phyloP scores from a whole-genome alignment of 2,888 invertebrate genomes.

The Escarpia spicata region DNA sequence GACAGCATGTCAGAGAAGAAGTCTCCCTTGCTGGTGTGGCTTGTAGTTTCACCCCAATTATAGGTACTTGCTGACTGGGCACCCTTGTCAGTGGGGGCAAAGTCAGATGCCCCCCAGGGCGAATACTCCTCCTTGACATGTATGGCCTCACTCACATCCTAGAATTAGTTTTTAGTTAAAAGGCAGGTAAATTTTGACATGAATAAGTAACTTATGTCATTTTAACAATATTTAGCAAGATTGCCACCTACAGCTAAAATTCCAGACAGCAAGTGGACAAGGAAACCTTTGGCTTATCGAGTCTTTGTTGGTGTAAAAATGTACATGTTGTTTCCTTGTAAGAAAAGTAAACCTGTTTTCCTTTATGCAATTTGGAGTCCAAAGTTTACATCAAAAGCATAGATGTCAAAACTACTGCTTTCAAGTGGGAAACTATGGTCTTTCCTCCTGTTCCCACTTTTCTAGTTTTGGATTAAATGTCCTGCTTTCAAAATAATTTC shows the following conservation, averaged over 20 bases:
- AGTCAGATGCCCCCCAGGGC: slow-evolving; percentile 32
- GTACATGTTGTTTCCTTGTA: background rate
- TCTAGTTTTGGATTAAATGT: no score
- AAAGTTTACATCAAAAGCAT: background rate
- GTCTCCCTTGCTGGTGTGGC: slow-evolving; percentile 46
- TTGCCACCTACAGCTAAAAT: no score
- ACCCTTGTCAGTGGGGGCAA: slow-evolving; percentile 28
- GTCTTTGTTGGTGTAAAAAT: background rate
- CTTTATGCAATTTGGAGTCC: no score
- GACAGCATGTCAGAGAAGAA: slow-evolving; percentile 49
- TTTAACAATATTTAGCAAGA: no score
- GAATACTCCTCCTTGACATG: slow-evolving; percentile 14
- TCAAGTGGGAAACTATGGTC: no score
- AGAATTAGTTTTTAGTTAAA: background rate
- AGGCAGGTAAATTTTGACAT: background rate
- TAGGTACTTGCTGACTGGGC: slow-evolving; percentile 50
- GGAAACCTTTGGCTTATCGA: no score
- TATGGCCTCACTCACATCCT: background rate
- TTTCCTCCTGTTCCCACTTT: no score
- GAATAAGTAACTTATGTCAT: background rate
- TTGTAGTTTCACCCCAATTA: slow-evolving; percentile 53
- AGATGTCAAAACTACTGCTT: no score
- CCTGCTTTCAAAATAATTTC: no score
- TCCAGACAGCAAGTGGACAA: no score
- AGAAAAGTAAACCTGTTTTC: background rate